phyloP scores from a whole-genome alignment of 2,113 vertebrate genomes.

The Mionectes macconnelli region DNA sequence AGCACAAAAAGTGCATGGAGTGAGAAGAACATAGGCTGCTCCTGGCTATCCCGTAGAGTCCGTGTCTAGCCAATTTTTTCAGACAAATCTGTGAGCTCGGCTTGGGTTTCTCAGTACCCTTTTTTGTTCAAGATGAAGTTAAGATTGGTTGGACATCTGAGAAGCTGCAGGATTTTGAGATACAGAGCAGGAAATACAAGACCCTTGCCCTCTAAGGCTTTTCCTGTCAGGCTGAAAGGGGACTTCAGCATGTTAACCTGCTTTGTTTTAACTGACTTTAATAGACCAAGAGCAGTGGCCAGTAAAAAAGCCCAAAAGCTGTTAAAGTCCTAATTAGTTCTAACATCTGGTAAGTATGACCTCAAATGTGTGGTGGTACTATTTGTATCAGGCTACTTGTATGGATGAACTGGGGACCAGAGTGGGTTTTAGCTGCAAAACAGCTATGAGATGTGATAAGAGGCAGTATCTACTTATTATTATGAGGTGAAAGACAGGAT shows the following conservation, averaged over 20 bases:
- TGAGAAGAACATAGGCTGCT: background rate
- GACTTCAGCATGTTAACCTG: background rate
- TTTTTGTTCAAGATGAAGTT: background rate
- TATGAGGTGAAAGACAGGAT: background rate
- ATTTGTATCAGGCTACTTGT: background rate
- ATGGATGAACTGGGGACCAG: fast-evolving
- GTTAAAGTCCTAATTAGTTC: background rate
- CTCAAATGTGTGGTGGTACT: background rate
- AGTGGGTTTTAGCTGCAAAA: background rate
- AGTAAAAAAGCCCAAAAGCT: background rate
- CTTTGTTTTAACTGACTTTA: slow-evolving; percentile 34
- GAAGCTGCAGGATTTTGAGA: background rate
- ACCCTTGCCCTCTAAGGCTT: background rate
- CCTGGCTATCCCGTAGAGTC: background rate
- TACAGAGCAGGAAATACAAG: background rate
- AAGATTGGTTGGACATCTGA: background rate
- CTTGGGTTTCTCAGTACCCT: background rate
- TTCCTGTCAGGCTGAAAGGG: background rate
- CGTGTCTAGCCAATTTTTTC: background rate
- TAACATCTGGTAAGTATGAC: background rate
- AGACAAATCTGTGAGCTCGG: background rate
- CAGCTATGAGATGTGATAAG: background rate
- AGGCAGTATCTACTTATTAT: background rate
- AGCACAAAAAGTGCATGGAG: background rate
- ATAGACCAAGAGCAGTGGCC: background rate